phyloP scores from a whole-genome alignment of 2,888 invertebrate species.

The Fragum whitleyi region DNA sequence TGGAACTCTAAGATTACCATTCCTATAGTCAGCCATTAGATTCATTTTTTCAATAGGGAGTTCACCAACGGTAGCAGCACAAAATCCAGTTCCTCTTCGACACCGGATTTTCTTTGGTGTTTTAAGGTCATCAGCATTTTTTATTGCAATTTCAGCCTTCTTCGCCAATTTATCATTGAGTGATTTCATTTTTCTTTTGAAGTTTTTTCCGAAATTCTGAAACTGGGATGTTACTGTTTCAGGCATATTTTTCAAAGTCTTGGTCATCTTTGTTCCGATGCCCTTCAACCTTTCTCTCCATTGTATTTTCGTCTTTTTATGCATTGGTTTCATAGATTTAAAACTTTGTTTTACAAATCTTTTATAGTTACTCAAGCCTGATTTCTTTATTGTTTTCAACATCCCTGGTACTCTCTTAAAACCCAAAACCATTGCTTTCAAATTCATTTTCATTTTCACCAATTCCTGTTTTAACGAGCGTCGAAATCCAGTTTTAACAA shows the following conservation, averaged over 20 bases:
- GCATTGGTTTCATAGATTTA: not conserved
- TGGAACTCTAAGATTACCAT: not conserved
- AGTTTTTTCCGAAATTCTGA: not conserved
- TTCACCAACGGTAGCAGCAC: not conserved
- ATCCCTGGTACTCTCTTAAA: not conserved
- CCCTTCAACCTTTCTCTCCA: not conserved
- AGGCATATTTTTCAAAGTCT: not conserved
- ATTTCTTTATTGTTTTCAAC: not conserved
- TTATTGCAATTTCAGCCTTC: slow-evolving; percentile 12
- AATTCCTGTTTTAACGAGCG: not conserved
- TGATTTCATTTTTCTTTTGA: not conserved
- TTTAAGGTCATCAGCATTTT: slow-evolving; percentile 8
- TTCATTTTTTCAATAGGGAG: not conserved
- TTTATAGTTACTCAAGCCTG: not conserved
- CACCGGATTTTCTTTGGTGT: not conserved
- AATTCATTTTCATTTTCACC: not conserved
- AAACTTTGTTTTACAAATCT: slow-evolving; percentile 6
- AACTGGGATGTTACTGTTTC: not conserved
- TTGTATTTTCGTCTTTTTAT: not conserved
- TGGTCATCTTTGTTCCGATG: not conserved
- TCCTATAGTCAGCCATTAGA: not conserved
- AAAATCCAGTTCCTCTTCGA: not conserved
- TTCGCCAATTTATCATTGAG: not conserved
- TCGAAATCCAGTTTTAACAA: slow-evolving; percentile 11
- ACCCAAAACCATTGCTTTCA: not conserved